Conservation (phyloP, 2,113 vertebrate genomes). For the Cebus imitator region DNA sequence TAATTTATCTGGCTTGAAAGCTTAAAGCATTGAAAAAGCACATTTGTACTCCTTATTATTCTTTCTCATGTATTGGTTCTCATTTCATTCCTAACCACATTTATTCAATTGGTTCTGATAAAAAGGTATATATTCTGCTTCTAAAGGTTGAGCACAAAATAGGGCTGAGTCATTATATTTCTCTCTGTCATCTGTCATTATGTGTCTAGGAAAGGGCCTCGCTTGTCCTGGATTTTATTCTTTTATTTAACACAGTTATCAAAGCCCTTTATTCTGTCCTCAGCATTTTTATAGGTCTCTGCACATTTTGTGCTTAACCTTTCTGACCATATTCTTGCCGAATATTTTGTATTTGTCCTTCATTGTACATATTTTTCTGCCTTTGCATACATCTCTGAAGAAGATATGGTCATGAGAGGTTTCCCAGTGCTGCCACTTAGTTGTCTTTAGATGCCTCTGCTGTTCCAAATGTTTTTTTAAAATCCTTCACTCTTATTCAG, state of each 20-base stretch:
- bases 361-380: conserved; percentile 13
- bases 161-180: not conserved
- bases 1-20: not conserved
- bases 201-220: not conserved
- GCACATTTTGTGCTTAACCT: conserved; percentile 23
- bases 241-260: conserved; percentile 16
- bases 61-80: not conserved
- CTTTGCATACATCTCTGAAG: not conserved
- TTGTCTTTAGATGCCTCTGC: not conserved
- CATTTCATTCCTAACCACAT: not conserved
- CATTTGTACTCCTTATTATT: not conserved
- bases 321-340: not conserved
- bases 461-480: not conserved
- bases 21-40: not conserved
- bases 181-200: not conserved
- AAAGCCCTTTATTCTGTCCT: conserved; percentile 20
- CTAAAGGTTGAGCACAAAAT: not conserved
- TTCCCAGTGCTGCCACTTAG: not conserved
- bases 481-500: not conserved
- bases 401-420: not conserved
- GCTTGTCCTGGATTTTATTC: conserved; percentile 14
- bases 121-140: not conserved
- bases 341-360: conserved; percentile 45
- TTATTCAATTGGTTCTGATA: conserved; percentile 24
- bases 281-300: conserved; percentile 33